Percentiles rank a stretch among this genome's conserved stretches.
Evolutionary conservation across 2,888 invertebrate genomes (phyloP).

Genomic region (Pantelozetes paolii): DNA sequence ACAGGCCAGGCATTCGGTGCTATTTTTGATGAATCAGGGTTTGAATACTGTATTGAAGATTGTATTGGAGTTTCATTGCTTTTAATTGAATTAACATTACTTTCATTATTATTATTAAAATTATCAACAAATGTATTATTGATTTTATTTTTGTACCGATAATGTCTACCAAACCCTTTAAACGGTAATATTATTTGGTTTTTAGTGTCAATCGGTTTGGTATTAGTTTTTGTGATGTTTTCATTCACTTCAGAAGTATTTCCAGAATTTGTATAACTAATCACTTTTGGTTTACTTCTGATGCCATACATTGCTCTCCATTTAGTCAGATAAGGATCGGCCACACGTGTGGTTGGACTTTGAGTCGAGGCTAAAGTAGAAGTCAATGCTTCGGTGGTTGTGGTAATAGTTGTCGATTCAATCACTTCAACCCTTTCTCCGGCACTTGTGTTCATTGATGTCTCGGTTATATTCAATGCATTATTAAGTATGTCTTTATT

Average conservation of each 20-base stretch:
- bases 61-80: neutral
- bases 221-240: neutral
- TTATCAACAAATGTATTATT: neutral
- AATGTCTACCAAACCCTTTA: neutral
- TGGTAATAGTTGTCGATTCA: neutral
- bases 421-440: neutral
- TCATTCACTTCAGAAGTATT: neutral
- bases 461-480: neutral
- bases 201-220: neutral
- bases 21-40: neutral
- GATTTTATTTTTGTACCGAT: neutral
- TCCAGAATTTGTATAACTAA: neutral
- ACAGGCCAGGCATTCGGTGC: neutral
- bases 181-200: constrained; percentile 5
- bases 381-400: neutral
- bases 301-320: neutral
- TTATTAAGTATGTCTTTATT: neutral
- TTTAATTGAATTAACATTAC: neutral
- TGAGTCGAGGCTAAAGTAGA: neutral
- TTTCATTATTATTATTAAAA: neutral
- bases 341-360: neutral
- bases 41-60: neutral
- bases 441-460: neutral
- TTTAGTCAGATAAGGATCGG: constrained; percentile 16
- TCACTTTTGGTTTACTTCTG: neutral